Evolutionary conservation across 2,888 invertebrate genomes (phyloP), one percentile per base, ranked within the genome.

Genomic region (Caenorhabditis plicata): DNA sequence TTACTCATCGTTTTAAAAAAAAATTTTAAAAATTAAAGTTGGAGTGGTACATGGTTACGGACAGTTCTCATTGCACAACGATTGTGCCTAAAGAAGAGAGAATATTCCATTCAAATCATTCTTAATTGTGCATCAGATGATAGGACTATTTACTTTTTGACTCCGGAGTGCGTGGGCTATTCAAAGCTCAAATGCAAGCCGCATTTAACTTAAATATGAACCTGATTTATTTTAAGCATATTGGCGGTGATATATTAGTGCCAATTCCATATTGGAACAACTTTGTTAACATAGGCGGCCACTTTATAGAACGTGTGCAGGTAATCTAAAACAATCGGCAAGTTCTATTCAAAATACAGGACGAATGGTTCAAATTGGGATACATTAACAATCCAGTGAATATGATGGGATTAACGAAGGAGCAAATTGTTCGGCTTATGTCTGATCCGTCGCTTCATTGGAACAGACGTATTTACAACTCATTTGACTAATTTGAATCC

Each of bases 221-320:
- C n/a, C n/a, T n/a, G n/a, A n/a, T n/a, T n/a, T 19, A 38, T 11
- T 51, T 58, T 42, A 41, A 67, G 66, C 66, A 67, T 41, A 50
- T 63, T 40, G 66, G 66, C 25, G 66, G 66, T 27, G 66, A 67
- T 43, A 63, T 67, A 32, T 49, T 61, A 19, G 52, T 63, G 25
- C 63, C 63, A 42, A 51, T 67, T 52, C 66, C 66, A 13, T 63
- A 53, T 40, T 67, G 66, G 66, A 62, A 62, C 20, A 57, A 62
- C 15, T 57, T 63, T 25, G 36, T 67, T 35, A 63, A 67, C 45
- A 63, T 67, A 20, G 56, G 57, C 9, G 66, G 66, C 1, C 66
- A 67, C 38, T 63, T 51, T 48, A 63, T 67, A 25, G 66, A 67
- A 33, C 50, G 66, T 49, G 58, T 52, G n/a, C 66, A 67, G 48